Evolutionary conservation across 2,888 invertebrate species (phyloP), one percentile per base, ranked within the genome.

Genomic region (Hetaerina titia): DNA sequence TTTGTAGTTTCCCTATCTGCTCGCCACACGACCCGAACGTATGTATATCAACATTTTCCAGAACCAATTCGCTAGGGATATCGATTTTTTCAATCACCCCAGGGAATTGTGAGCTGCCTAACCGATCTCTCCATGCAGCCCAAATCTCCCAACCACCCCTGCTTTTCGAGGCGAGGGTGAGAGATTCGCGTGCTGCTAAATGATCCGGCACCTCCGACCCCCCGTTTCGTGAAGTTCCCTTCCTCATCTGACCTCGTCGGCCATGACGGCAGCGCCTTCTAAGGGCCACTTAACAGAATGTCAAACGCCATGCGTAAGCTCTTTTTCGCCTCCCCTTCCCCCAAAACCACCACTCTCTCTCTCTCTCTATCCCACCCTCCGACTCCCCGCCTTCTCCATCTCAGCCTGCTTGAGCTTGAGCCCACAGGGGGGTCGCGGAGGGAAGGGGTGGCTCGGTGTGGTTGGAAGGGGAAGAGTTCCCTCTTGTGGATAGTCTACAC

Each of bases 251-350:
- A 11, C 11, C 89, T 19, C 57, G 57, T 1, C 89, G 57, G 58
- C n/a, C 56, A n/a, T 58, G 57, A 89, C 58, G 31, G 89, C 89
- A 45, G 92, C 92, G 64, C 92, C 92, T 92, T 58, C 81, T 92
- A 92, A 69, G 92, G 92, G 74, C 92, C 92, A 92, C 92, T 92
- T 92, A 92, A 92, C 92, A 15, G 92, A 56, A 69, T 92, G 92
- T 92, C 92, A 92, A 92, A 92, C 45, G 92, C 92, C 92, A 92
- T 92, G 92, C 92, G 92, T 92, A 92, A 92, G 92, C 92, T 92
- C 69, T 92, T 92, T 92, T 92, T 90, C 90, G 92, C 92, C 69
- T 15, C 58, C 57, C 31, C 8, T 13, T n/a, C 57, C 81, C 81
- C 31, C 89, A 60, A 17, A 60, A 17, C 60, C 60, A 15, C 60